A percentile compares a stretch with the other conserved stretches of the same genome.
These are phyloP conservation scores for Pseudochaenichthys georgianus DNA, from an alignment of 2,797 vertebrate species.

Conservation along the genomic window DNA sequence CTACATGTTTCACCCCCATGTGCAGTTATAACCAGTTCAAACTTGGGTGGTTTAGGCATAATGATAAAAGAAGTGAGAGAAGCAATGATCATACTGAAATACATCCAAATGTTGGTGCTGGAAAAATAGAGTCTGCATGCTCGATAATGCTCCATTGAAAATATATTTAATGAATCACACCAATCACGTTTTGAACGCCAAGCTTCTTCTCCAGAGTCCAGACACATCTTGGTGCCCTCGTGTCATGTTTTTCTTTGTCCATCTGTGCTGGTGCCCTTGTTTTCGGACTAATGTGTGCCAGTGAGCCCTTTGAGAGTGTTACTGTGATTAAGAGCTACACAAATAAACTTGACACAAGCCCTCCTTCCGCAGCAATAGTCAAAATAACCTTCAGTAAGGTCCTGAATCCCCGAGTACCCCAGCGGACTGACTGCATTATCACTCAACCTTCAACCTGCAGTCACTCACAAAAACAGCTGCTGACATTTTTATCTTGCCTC, in stretches of 20 bases:
- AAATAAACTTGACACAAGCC: conserved; percentile 25
- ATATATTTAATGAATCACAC: too few species aligned
- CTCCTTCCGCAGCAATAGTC: conserved; percentile 25
- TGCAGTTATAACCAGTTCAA: conserved; percentile 25
- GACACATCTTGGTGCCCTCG: background rate
- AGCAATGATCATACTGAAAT: conserved; percentile 21
- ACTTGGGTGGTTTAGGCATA: conserved; percentile 34
- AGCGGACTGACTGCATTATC: conserved; percentile 19
- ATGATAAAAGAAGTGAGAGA: conserved; percentile 29
- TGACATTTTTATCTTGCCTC: conserved; percentile 12
- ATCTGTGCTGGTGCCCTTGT: conserved; percentile 4
- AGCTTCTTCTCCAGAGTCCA: too few species aligned
- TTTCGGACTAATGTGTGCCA: conserved; percentile 6
- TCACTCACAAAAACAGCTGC: conserved; percentile 21
- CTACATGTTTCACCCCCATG: conserved; percentile 27
- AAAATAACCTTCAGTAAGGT: conserved; percentile 27
- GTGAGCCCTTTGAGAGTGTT: conserved; percentile 27
- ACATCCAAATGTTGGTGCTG: background rate
- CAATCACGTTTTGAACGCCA: too few species aligned
- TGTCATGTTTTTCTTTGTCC: conserved; percentile 5
- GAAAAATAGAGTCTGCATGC: too few species aligned
- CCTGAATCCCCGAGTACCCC: conserved; percentile 6
- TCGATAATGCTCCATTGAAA: too few species aligned
- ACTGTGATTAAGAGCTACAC: conserved; percentile 21
- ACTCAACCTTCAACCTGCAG: conserved; percentile 36